Percentiles rank a stretch among this genome's conserved stretches.
Evolutionary conservation across 30 jellyfish, hydroid and myxozoan genomes (phyloP).

Genomic region (Pseudorhiza aurosa): DNA sequence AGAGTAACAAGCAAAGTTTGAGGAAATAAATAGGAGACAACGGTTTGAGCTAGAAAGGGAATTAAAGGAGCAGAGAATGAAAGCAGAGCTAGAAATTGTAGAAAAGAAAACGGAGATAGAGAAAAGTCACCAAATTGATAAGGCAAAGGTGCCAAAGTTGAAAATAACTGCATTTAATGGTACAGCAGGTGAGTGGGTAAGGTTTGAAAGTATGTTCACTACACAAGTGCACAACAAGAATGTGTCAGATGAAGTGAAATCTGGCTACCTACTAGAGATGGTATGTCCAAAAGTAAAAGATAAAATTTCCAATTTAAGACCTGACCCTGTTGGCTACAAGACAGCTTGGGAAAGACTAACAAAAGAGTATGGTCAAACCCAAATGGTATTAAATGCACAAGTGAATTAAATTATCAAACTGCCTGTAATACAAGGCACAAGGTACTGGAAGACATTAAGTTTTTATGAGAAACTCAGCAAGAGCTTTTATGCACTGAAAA

Average conservation of each 20-base stretch:
- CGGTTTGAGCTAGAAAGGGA: conserved; percentile 45
- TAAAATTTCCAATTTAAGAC: conserved; percentile 22
- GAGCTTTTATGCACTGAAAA: conserved; percentile 52
- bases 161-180: conserved; percentile 55
- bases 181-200: conserved; percentile 56
- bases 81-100: conserved; percentile 68
- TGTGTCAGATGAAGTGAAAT: conserved; percentile 47
- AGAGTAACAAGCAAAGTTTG: conserved; percentile 57
- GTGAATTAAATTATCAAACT: conserved; percentile 37
- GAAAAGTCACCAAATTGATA: conserved; percentile 55
- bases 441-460: conserved; percentile 18
- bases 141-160: conserved; percentile 62
- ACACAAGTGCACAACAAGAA: conserved; percentile 49
- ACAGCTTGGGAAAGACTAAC: conserved; percentile 62
- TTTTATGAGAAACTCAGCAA: conserved; percentile 46
- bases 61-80: conserved; percentile 48
- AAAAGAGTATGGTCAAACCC: conserved; percentile 47
- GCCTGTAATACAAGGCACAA: conserved; percentile 44
- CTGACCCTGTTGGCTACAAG: conserved; percentile 55
- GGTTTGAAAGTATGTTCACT: conserved; percentile 53
- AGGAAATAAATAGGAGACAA: conserved; percentile 49
- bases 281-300: conserved; percentile 38
- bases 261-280: conserved; percentile 47
- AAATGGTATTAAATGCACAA: conserved; percentile 46
- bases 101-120: conserved; percentile 53